These are phyloP conservation scores for Symphodus melops DNA, from an alignment of 2,113 vertebrate genomes.

Conservation along the genomic window DNA sequence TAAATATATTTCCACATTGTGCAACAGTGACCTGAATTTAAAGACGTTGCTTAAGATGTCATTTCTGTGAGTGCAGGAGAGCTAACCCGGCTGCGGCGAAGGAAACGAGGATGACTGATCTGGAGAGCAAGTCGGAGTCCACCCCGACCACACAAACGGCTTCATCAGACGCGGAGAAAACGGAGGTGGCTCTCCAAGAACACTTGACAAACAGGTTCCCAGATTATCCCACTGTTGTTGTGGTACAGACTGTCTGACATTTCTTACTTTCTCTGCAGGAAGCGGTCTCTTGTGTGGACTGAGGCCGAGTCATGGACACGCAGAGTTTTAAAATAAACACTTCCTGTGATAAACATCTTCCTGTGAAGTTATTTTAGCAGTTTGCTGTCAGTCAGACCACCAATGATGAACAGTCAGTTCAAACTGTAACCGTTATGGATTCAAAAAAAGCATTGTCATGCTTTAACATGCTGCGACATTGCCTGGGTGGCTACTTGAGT, in stretches of 20 bases:
- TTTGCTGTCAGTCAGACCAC: not conserved
- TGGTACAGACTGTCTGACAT: not conserved
- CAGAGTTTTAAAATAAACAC: slow-evolving; percentile 68
- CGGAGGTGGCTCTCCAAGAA: slow-evolving; percentile 62
- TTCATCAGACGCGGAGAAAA: slow-evolving; percentile 28
- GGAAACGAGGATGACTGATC: slow-evolving; percentile 67
- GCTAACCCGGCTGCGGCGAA: slow-evolving; percentile 16
- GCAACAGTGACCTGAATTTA: too few relatives aligned
- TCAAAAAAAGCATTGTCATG: too few relatives aligned
- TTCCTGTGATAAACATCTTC: slow-evolving; percentile 42
- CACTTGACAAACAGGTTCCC: not conserved
- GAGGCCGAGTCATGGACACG: slow-evolving; percentile 11
- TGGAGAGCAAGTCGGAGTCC: slow-evolving; percentile 53
- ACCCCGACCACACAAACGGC: not conserved
- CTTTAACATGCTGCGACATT: too few relatives aligned
- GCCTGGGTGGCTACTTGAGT: too few relatives aligned
- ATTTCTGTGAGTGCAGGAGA: slow-evolving; percentile 26
- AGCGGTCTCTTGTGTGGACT: slow-evolving; percentile 55
- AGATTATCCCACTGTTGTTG: not conserved
- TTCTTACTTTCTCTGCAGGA: slow-evolving; percentile 55
- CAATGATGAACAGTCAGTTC: too few relatives aligned
- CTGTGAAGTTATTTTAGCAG: slow-evolving; percentile 23
- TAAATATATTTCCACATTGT: not conserved
- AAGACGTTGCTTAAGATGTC: too few relatives aligned
- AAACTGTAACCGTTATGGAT: too few relatives aligned